These are phyloP conservation scores for Lytechinus pictus DNA, from an alignment of 35 echinoderm and acorn worm genomes.

Conservation along the genomic window DNA sequence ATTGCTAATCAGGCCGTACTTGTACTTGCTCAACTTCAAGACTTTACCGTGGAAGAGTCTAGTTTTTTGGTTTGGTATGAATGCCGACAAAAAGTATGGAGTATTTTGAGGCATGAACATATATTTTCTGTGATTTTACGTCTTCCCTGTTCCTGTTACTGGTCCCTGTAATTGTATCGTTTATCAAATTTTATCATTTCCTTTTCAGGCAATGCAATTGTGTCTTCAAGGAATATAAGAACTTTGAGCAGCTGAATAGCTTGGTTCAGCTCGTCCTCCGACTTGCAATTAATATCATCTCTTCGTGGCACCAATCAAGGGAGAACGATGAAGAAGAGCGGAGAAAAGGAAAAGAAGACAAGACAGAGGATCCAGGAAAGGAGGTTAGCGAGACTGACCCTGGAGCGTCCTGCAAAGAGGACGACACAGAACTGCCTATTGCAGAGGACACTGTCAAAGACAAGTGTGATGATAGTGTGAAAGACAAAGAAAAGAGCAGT, in stretches of 20 bases:
- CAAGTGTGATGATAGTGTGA: neutral
- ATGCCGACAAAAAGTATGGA: too few relatives aligned
- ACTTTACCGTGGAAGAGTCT: too few relatives aligned
- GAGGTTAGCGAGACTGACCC: neutral
- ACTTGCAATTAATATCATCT: conserved; percentile 74
- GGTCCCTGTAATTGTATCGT: neutral
- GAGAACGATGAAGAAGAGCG: conserved; percentile 30
- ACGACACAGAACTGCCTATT: neutral
- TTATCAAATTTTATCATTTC: neutral
- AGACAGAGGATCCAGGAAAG: neutral
- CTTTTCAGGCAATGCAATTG: conserved; percentile 78
- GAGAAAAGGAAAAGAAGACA: neutral
- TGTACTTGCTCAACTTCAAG: too few relatives aligned
- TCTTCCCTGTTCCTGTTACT: too few relatives aligned
- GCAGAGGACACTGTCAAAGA: conserved; percentile 35
- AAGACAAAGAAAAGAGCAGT: conserved; percentile 1
- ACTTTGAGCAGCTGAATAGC: conserved; percentile 82
- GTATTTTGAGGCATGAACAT: too few relatives aligned
- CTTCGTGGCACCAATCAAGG: conserved; percentile 40
- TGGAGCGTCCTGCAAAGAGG: neutral
- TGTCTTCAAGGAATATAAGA: conserved; percentile 81
- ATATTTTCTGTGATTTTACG: too few relatives aligned
- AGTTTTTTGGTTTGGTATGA: too few relatives aligned
- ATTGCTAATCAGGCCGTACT: too few relatives aligned
- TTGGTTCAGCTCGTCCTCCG: conserved; percentile 74